Evolutionary conservation across 2,113 vertebrate genomes (phyloP), one percentile per base, ranked within the genome.

Genomic region (Malurus cyaneus): DNA sequence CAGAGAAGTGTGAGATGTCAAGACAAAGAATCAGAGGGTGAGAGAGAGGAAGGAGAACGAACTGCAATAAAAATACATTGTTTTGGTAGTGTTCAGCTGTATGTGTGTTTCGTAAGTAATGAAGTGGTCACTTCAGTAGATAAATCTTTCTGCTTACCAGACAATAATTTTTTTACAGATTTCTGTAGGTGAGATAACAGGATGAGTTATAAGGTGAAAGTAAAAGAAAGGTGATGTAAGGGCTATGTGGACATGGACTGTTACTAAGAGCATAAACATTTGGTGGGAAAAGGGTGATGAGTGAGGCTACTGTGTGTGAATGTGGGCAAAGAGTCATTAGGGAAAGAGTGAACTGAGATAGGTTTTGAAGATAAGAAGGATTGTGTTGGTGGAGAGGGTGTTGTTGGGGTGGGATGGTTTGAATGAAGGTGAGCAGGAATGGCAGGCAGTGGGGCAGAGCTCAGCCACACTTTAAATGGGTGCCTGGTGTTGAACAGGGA

Each of bases 251-350:
- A 28, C 3, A 0, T 18, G 14, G 24, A 15, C 21, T 24, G 29
- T 86, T 86, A 36, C 3, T 39, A 36, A 65, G 8, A 70, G 41
- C 42, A 46, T 52, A 56, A 65, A 47, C 49, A 17, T 69, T 41
- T 47, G 8, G 32, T 42, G 23, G 14, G 13, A 29, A 46, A 60
- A 50, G 14, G 18, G 39, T 39, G 39, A 39, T 11, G 39, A 39
- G 39, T 39, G 25, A 82, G 7, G 24, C 28, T 85, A 53, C 29
- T 41, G 2, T 56, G 42, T 53, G 9, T 69, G 32, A 44, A 32
- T 39, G 23, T 4, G 8, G 2, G 7, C 49, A 46, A 77, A 32
- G 7, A 9, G 11, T 46, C 1, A 0, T 60, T 23, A 66, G 16
- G 12, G 29, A 46, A 50, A 74, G 31, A 65, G 18, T 42, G 36